These are phyloP conservation scores for Hypothenemus hampei DNA, from an alignment of 1,140 invertebrate species.

Conservation along the genomic window DNA sequence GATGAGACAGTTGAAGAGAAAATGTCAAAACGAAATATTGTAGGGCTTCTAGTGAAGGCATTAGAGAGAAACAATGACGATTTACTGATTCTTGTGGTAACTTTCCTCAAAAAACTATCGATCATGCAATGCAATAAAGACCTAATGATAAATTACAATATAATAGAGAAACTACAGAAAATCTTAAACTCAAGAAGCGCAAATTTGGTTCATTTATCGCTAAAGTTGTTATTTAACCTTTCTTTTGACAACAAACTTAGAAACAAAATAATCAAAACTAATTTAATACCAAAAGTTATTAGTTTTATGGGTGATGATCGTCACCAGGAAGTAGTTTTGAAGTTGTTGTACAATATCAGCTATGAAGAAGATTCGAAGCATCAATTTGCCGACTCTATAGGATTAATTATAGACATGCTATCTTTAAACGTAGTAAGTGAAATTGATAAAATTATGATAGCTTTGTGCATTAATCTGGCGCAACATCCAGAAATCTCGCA, in stretches of 20 bases:
- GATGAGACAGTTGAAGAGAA: conserved; percentile 93
- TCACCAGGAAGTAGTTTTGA: conserved; percentile 77
- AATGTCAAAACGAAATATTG: conserved; percentile 92
- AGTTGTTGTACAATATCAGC: conserved; percentile 91
- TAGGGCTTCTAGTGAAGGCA: conserved; percentile 80
- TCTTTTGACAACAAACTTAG: conserved; percentile 90
- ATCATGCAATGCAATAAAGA: conserved; percentile 94
- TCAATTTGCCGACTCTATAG: conserved; percentile 93
- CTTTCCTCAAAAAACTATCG: conserved; percentile 93
- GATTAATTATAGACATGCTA: conserved; percentile 74
- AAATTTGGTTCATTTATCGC: conserved; percentile 81
- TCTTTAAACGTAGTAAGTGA: conserved; percentile 64
- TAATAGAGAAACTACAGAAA: conserved; percentile 70
- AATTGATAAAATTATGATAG: conserved; percentile 72
- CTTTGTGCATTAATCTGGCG: conserved; percentile 88
- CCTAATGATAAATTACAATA: conserved; percentile 73
- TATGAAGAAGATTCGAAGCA: conserved; percentile 92
- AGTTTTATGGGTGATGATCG: conserved; percentile 82
- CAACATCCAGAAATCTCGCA: conserved; percentile 83
- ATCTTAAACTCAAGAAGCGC: conserved; percentile 66
- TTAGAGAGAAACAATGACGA: conserved; percentile 82
- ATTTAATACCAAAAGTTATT: conserved; percentile 84
- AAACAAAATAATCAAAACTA: conserved; percentile 84
- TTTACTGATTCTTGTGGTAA: conserved; percentile 84
- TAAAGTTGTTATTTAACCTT: conserved; percentile 90